phyloP scores from a whole-genome alignment of 1,140 invertebrate genomes.

The Brachionus asplanchnoidis region DNA sequence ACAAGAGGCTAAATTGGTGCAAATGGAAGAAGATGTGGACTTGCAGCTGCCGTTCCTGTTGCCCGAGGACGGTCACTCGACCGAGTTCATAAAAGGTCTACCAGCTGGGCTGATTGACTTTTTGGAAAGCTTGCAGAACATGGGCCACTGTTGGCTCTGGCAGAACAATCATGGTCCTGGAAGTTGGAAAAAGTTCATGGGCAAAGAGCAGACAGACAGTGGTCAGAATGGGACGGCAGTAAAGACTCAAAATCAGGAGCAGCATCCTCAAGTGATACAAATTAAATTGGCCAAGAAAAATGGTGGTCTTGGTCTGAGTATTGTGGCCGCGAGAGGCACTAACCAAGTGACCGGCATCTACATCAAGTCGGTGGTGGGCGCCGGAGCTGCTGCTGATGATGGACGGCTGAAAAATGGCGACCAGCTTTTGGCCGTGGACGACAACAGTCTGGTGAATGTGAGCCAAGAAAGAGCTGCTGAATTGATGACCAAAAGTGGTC shows the following conservation, averaged over 20 bases:
- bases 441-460: slow-evolving; percentile 88
- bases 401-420: slow-evolving; percentile 91
- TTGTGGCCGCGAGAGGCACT: slow-evolving; percentile 64
- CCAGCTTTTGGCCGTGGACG: slow-evolving; percentile 92
- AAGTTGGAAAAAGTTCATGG: slow-evolving; percentile 42
- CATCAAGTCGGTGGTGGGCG: slow-evolving; percentile 91
- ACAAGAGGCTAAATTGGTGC: slow-evolving; percentile 79
- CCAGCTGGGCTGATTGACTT: slow-evolving; percentile 88
- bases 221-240: background rate
- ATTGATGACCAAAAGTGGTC: slow-evolving; percentile 11
- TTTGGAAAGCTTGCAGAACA: slow-evolving; percentile 75
- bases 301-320: slow-evolving; percentile 34
- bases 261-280: background rate
- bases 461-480: slow-evolving; percentile 71
- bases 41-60: slow-evolving; percentile 82
- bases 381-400: slow-evolving; percentile 83
- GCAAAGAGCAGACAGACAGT: background rate
- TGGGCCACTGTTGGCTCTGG: slow-evolving; percentile 56
- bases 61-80: slow-evolving; percentile 95
- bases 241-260: background rate
- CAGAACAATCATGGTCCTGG: background rate
- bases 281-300: slow-evolving; percentile 39
- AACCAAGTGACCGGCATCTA: slow-evolving; percentile 90
- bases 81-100: slow-evolving; percentile 85
- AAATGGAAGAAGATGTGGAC: slow-evolving; percentile 72